Percentiles rank a stretch among this genome's conserved stretches.
Evolutionary conservation across 2,888 invertebrate genomes (phyloP).

Genomic region (Lithosia quadra): DNA sequence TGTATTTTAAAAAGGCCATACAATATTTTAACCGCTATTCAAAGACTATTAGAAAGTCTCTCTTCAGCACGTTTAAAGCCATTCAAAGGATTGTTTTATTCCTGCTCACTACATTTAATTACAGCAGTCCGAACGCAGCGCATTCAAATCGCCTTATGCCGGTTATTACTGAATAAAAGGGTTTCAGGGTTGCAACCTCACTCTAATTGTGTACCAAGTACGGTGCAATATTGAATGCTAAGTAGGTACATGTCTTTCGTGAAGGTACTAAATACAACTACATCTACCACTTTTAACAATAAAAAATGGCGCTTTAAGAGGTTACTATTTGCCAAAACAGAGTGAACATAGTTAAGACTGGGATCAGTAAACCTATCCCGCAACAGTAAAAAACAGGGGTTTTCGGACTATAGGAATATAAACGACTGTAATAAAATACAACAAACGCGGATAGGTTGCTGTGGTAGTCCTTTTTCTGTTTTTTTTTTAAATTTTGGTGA

Average conservation of each 20-base stretch:
- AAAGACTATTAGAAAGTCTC: neutral
- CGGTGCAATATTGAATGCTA: neutral
- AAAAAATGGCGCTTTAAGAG: no score
- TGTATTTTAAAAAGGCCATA: neutral
- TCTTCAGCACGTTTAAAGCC: slow-evolving; percentile 38
- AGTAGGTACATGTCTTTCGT: neutral
- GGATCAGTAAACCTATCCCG: neutral
- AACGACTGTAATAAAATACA: neutral
- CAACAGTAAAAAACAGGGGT: neutral
- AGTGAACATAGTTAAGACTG: neutral
- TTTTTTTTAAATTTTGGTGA: no score
- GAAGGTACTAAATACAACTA: no score
- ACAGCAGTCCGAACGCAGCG: slow-evolving; percentile 60
- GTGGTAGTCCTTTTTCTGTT: no score
- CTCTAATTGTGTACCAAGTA: neutral
- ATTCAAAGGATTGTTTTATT: slow-evolving; percentile 58
- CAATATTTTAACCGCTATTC: neutral
- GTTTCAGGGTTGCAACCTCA: neutral
- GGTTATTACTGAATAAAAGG: slow-evolving; percentile 54
- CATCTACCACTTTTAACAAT: no score
- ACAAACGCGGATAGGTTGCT: no score
- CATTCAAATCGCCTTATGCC: slow-evolving; percentile 67
- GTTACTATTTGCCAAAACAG: no score
- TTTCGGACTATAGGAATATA: neutral
- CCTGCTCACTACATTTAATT: slow-evolving; percentile 71